Evolutionary conservation across 2,113 vertebrate species (phyloP).

Genomic region (Rutilus rutilus): DNA sequence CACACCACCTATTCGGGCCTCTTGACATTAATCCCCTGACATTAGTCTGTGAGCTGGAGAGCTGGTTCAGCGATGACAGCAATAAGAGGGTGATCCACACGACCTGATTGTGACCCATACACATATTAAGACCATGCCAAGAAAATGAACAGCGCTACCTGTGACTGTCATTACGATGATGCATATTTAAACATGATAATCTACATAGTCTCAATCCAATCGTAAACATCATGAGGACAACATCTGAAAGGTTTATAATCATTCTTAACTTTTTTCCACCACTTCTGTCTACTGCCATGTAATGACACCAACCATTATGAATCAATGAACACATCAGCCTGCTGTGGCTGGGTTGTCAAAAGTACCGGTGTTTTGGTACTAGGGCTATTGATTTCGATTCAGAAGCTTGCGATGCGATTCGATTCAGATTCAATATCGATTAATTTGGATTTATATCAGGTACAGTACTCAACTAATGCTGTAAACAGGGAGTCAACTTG

Average conservation of each 20-base stretch:
- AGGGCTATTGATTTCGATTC: too few relatives aligned
- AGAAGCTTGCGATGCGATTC: too few relatives aligned
- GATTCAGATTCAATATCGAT: too few relatives aligned
- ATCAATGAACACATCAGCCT: background rate
- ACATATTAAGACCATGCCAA: background rate
- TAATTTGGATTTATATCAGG: too few relatives aligned
- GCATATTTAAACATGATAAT: background rate
- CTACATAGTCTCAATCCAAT: background rate
- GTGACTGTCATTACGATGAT: background rate
- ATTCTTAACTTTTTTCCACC: background rate
- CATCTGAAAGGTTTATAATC: background rate
- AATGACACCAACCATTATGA: background rate
- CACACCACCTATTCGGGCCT: background rate
- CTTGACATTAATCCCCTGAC: constrained; percentile 14
- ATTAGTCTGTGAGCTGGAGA: background rate
- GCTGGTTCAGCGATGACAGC: constrained; percentile 1
- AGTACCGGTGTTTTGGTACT: too few relatives aligned
- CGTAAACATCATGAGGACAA: background rate
- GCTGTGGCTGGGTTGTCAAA: too few relatives aligned
- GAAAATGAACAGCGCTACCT: background rate
- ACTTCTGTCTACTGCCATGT: background rate
- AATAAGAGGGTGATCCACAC: background rate
- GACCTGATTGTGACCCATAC: background rate
- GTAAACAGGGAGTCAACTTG: too few relatives aligned
- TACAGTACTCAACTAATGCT: too few relatives aligned